phyloP scores from a whole-genome alignment of 2,797 vertebrate species.

The Todus mexicanus region DNA sequence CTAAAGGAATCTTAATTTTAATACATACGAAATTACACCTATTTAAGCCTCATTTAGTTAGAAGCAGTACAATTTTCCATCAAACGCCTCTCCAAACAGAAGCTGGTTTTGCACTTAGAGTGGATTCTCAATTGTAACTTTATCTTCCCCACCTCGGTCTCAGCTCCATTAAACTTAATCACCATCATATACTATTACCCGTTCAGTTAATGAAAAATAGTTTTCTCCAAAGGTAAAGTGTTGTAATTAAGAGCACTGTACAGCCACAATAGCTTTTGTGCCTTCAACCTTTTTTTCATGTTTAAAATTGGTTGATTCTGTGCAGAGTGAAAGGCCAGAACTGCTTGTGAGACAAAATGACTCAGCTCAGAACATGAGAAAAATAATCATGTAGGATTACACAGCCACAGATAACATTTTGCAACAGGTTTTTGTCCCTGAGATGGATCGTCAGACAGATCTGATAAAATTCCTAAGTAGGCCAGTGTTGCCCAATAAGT shows the following conservation, averaged over 20 bases:
- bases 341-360: constrained; percentile 13
- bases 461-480: constrained; percentile 16
- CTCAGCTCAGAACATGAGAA: constrained; percentile 12
- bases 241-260: constrained; percentile 40
- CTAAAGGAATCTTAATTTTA: constrained; percentile 55
- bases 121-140: constrained; percentile 58
- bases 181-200: constrained; percentile 47
- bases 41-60: constrained; percentile 57
- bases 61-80: constrained; percentile 43
- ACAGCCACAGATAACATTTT: constrained; percentile 17
- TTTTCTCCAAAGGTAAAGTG: constrained; percentile 51
- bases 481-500: background rate
- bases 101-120: constrained; percentile 38
- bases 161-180: constrained; percentile 66
- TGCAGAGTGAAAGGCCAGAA: background rate
- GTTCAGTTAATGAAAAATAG: constrained; percentile 65
- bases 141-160: constrained; percentile 49
- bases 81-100: constrained; percentile 35
- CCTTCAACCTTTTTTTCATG: background rate
- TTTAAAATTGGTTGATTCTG: constrained; percentile 20
- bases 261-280: constrained; percentile 43
- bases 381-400: constrained; percentile 33
- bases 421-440: constrained; percentile 14
- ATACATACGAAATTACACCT: constrained; percentile 37
- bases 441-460: constrained; percentile 16